A percentile compares a stretch with the other conserved stretches of the same genome.
phyloP scores from a whole-genome alignment of 2,888 invertebrate genomes.

The Dugesia japonica region DNA sequence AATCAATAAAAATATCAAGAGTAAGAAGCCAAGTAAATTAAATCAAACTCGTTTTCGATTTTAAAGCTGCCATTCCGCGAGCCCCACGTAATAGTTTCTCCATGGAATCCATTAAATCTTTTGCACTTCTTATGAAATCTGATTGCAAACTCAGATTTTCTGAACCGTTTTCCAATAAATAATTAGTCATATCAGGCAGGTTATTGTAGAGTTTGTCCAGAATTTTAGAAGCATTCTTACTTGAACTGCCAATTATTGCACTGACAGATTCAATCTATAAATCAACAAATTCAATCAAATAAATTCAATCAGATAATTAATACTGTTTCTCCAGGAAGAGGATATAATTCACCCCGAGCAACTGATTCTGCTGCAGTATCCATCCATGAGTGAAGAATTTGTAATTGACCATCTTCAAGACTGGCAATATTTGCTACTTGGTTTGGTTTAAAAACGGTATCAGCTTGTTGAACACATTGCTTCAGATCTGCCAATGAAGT shows the following conservation, averaged over 20 bases:
- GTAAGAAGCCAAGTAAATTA: neutral
- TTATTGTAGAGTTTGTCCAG: neutral
- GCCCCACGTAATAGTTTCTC: neutral
- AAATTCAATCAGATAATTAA: neutral
- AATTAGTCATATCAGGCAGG: neutral
- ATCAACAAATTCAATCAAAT: neutral
- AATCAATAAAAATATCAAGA: no score
- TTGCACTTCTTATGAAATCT: neutral
- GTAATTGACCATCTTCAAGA: slow-evolving; percentile 1
- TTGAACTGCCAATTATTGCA: slow-evolving; percentile 6
- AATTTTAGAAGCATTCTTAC: neutral
- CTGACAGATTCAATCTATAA: slow-evolving; percentile 1
- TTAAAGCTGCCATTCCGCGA: neutral
- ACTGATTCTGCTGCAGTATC: neutral
- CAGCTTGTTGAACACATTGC: neutral
- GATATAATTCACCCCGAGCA: neutral
- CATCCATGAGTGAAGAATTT: slow-evolving; percentile 8
- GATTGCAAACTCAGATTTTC: neutral
- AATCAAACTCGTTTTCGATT: slow-evolving; percentile 1
- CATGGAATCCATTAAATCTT: neutral
- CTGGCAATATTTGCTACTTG: neutral
- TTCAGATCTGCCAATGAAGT: neutral
- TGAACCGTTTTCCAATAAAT: neutral
- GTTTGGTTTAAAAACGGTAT: neutral
- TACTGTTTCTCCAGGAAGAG: slow-evolving; percentile 9